A percentile compares a stretch with the other conserved stretches of the same genome.
These are phyloP conservation scores for Eidolon dupreanum DNA, from an alignment of 2,797 vertebrate genomes.

Conservation along the genomic window DNA sequence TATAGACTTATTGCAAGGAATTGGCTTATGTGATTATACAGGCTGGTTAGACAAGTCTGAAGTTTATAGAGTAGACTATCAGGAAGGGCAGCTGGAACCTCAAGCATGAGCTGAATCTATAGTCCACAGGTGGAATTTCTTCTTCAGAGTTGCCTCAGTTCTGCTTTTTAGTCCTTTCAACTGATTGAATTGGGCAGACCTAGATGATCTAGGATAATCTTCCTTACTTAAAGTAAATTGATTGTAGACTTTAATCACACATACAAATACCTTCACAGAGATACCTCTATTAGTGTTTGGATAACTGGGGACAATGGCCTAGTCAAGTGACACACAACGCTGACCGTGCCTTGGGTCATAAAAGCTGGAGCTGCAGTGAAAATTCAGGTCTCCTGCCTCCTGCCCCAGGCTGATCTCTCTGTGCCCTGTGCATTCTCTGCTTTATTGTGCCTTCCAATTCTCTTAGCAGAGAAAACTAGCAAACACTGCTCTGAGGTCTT, in stretches of 20 bases:
- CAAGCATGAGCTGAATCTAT: neutral
- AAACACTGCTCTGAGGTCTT: neutral
- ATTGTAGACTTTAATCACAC: neutral
- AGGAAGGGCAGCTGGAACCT: neutral
- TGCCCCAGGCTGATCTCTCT: too few relatives aligned
- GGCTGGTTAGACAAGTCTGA: neutral
- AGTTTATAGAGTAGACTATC: neutral
- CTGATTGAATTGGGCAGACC: neutral
- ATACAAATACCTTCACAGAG: neutral
- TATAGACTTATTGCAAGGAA: neutral
- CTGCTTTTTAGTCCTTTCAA: neutral
- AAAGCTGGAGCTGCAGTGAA: neutral
- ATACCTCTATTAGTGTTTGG: neutral
- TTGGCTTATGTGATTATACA: neutral
- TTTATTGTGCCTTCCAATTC: neutral
- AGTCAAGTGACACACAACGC: neutral
- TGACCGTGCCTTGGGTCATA: neutral
- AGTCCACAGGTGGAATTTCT: neutral
- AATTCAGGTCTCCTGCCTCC: neutral
- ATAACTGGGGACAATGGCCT: neutral
- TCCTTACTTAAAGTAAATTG: neutral
- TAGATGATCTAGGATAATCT: neutral
- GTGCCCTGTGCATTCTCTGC: accelerated
- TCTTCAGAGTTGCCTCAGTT: neutral
- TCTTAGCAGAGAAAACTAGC: neutral